Evolutionary conservation across 2,888 invertebrate species (phyloP), one percentile per base, ranked within the genome.

Genomic region (Thymelicus sylvestris): DNA sequence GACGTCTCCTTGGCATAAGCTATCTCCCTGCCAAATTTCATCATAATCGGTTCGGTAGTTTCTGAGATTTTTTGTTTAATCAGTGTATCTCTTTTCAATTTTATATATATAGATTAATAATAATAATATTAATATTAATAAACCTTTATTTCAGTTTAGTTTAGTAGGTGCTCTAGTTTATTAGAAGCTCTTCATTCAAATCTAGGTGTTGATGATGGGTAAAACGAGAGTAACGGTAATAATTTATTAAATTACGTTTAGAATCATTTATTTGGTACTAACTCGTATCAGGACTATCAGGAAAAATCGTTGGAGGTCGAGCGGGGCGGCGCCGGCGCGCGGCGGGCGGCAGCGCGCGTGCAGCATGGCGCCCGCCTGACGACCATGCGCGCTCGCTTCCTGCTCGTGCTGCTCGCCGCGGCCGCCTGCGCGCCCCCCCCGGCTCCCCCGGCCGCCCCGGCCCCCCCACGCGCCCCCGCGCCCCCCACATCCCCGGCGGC

Each of bases 341-440:
- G 75, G 69, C 72, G 72, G 55, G 57, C 38, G 48, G 48, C 48
- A 48, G 48, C 48, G 70, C 63, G 72, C 73, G 75, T 77, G 76
- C 79, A 76, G 78, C 80, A 61, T 55, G 67, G 81, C 78, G 78
- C 74, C 57, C 77, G 79, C 67, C 74, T 59, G 50, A 68, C 65
- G 65, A 88, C 86, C 88, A 89, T 89, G 87, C 88, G 87, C 83
- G 87, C 79, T 55, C 74, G 68, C 60, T 47, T 59, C 47, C 65
- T 66, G 62, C 69, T 68, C 79, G 77, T 78, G 75, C 77, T 76
- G 80, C 82, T 80, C 78, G 80, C 77, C 76, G 82, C 69, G 77
- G 79, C 75, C 77, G 76, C 73, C 76, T 77, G 78, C 76, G 78
- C 74, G 76, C 60, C 67, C 52, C 44, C 41, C 74, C 71, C 78